phyloP scores from a whole-genome alignment of 2,888 invertebrate species.

The Diloba caeruleocephala region DNA sequence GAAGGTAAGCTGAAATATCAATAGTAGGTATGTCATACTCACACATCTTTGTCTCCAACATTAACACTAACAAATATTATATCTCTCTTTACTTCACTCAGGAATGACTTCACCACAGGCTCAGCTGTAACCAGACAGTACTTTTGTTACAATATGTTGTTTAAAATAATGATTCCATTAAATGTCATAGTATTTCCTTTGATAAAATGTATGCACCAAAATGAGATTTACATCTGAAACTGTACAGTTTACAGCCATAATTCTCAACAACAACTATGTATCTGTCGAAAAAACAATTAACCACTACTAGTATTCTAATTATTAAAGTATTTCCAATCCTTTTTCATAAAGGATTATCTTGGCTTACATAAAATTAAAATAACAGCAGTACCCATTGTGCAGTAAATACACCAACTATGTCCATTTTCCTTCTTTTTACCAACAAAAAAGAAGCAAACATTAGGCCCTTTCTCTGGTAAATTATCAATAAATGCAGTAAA shows the following conservation, averaged over 20 bases:
- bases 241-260: too few species aligned
- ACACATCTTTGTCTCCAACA: constrained; percentile 94
- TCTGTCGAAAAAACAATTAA: too few species aligned
- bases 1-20: not conserved
- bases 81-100: constrained; percentile 90
- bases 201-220: too few species aligned
- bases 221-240: too few species aligned
- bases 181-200: too few species aligned
- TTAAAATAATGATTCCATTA: too few species aligned
- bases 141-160: too few species aligned
- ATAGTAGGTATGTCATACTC: constrained; percentile 75
- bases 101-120: constrained; percentile 92
- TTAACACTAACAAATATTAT: constrained; percentile 93
- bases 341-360: too few species aligned
- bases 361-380: not conserved
- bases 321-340: too few species aligned
- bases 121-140: constrained; percentile 91
- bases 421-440: constrained; percentile 89
- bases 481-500: constrained; percentile 67
- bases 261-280: too few species aligned
- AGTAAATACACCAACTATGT: constrained; percentile 93
- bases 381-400: constrained; percentile 71
- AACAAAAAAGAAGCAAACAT: constrained; percentile 81
- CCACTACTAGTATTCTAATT: too few species aligned
- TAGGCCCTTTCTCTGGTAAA: constrained; percentile 62